These are phyloP conservation scores for Pituophis catenifer DNA, from an alignment of 2,113 vertebrate species.

Conservation along the genomic window DNA sequence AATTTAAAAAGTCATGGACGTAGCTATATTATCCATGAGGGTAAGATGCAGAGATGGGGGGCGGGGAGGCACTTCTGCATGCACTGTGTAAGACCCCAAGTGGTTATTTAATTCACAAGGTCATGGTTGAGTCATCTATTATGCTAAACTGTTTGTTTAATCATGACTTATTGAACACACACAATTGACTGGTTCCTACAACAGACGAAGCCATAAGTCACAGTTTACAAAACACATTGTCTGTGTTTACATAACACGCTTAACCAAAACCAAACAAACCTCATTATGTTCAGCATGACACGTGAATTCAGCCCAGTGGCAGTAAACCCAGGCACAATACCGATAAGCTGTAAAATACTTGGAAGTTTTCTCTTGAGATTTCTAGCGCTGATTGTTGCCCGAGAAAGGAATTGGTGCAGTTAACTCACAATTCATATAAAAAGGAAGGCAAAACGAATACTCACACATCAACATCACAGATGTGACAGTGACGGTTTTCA, in stretches of 20 bases:
- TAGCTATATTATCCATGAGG: neutral
- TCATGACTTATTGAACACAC: neutral
- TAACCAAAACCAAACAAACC: neutral
- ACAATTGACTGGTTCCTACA: neutral
- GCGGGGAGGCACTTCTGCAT: neutral
- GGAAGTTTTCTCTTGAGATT: neutral
- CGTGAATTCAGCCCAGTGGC: neutral
- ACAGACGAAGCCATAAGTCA: neutral
- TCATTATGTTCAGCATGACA: neutral
- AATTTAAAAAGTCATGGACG: neutral
- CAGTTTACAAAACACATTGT: neutral
- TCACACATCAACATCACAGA: slow-evolving; percentile 97
- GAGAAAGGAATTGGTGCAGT: neutral
- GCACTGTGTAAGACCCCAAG: neutral
- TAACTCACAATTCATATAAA: neutral
- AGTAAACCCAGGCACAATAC: neutral
- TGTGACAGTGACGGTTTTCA: slow-evolving; percentile 94
- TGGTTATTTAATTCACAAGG: neutral
- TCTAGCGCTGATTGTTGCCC: neutral
- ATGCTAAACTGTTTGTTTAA: neutral
- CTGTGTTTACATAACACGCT: neutral
- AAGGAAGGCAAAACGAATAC: slow-evolving; percentile 58
- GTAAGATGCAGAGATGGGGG: neutral
- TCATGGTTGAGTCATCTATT: neutral
- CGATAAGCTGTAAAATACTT: neutral